Percentiles rank a stretch among this genome's conserved stretches.
Conservation (phyloP, 2,888 invertebrate genomes). For the Cotesia congregata region DNA sequence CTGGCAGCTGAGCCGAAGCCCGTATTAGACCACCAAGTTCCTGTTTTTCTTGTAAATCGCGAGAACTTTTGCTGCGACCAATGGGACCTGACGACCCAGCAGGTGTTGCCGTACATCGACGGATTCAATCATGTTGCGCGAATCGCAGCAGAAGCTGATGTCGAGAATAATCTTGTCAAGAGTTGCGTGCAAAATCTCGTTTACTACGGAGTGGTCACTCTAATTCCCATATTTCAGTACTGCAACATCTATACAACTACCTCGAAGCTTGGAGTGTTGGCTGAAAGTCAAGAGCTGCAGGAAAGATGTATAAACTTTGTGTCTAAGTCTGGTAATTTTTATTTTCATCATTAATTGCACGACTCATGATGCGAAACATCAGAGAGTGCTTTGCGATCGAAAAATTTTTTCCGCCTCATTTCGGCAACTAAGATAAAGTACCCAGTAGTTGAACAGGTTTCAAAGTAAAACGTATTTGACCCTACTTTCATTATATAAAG, state of each 20-base stretch:
- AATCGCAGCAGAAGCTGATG: conserved; percentile 91
- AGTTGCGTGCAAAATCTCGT: conserved; percentile 93
- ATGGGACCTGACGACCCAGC: conserved; percentile 96
- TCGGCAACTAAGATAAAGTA: too few relatives aligned
- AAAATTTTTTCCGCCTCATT: too few relatives aligned
- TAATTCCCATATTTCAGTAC: conserved; percentile 87
- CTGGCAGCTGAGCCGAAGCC: conserved; percentile 84
- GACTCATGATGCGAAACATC: too few relatives aligned
- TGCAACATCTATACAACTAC: conserved; percentile 89
- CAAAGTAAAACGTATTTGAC: too few relatives aligned
- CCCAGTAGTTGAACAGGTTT: too few relatives aligned
- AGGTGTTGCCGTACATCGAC: conserved; percentile 90
- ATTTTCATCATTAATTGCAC: neutral
- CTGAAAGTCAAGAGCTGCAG: conserved; percentile 78
- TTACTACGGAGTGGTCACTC: conserved; percentile 82
- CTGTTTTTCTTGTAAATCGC: conserved; percentile 81
- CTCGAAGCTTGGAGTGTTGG: conserved; percentile 79
- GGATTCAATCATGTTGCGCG: conserved; percentile 93
- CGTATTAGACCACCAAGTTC: conserved; percentile 92
- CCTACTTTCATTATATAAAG: too few relatives aligned
- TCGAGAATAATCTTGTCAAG: conserved; percentile 94
- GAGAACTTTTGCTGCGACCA: conserved; percentile 79
- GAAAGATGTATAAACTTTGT: conserved; percentile 81
- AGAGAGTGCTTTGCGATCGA: too few relatives aligned
- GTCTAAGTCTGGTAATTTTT: conserved; percentile 76